These are phyloP conservation scores for Crioceris asparagi DNA, from an alignment of 2,888 invertebrate genomes.

Conservation along the genomic window DNA sequence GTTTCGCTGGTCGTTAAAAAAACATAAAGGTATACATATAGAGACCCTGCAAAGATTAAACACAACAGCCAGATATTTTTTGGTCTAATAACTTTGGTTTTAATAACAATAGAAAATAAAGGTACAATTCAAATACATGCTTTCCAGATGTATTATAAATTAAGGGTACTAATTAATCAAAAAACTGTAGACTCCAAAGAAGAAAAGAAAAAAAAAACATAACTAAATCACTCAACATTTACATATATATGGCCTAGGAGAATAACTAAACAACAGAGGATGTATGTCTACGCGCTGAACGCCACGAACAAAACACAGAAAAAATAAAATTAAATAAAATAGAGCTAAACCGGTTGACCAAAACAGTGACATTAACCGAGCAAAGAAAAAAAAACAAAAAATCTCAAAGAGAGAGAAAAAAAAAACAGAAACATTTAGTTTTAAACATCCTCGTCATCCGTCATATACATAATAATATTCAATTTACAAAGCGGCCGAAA, in stretches of 20 bases:
- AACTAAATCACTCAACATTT: slow-evolving; percentile 35
- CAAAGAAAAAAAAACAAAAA: slow-evolving; percentile 18
- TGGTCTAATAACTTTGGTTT: slow-evolving; percentile 41
- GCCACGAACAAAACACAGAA: slow-evolving; percentile 33
- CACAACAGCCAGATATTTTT: slow-evolving; percentile 27
- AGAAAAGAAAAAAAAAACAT: slow-evolving; percentile 34
- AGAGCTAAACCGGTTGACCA: slow-evolving; percentile 29
- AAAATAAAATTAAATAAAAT: slow-evolving; percentile 22
- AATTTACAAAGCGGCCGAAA: slow-evolving; percentile 30
- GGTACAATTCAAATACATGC: slow-evolving; percentile 39
- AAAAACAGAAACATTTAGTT: slow-evolving; percentile 30
- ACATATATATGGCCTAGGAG: slow-evolving; percentile 32
- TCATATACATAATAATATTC: slow-evolving; percentile 27
- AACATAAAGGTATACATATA: slow-evolving; percentile 15
- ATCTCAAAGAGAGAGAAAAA: slow-evolving; percentile 14
- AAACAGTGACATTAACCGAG: slow-evolving; percentile 28
- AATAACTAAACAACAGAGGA: slow-evolving; percentile 38
- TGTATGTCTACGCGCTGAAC: slow-evolving; percentile 34
- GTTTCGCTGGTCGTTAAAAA: too few species aligned
- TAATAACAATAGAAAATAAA: slow-evolving; percentile 41
- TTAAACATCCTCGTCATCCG: slow-evolving; percentile 36
- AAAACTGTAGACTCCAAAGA: slow-evolving; percentile 33
- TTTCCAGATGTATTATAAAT: slow-evolving; percentile 32
- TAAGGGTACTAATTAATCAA: slow-evolving; percentile 30
- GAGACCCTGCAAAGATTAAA: slow-evolving; percentile 28